Percentiles rank a stretch among this genome's conserved stretches.
Conservation (phyloP, 2,797 vertebrate species). For the Oryzias sinensis region DNA sequence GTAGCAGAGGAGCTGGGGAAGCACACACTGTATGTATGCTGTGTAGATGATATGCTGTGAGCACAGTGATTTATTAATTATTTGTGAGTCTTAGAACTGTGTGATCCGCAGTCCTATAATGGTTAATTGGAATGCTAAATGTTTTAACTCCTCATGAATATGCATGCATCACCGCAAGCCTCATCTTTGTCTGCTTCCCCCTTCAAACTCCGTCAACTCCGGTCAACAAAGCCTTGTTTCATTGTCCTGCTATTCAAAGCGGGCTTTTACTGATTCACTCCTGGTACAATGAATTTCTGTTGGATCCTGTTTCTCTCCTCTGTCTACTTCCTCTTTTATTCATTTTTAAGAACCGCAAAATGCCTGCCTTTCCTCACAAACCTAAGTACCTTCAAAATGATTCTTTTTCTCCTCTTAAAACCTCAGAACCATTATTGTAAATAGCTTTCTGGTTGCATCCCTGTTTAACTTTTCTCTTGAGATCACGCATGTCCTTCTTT, state of each 20-base stretch:
- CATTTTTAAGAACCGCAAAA: slow-evolving; percentile 18
- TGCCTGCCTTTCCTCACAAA: slow-evolving; percentile 7
- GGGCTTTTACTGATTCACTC: slow-evolving; percentile 66
- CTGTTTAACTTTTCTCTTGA: too few relatives aligned
- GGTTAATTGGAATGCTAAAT: slow-evolving; percentile 10
- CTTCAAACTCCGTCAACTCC: slow-evolving; percentile 54
- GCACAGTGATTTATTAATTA: not conserved
- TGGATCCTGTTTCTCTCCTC: slow-evolving; percentile 27
- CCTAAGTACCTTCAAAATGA: not conserved
- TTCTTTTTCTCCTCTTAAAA: not conserved
- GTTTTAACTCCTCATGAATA: slow-evolving; percentile 30
- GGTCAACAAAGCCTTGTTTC: slow-evolving; percentile 62
- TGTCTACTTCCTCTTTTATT: slow-evolving; percentile 35
- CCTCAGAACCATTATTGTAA: too few relatives aligned
- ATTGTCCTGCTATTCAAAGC: slow-evolving; percentile 66
- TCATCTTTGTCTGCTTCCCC: slow-evolving; percentile 42
- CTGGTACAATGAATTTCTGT: slow-evolving; percentile 68
- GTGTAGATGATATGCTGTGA: not conserved
- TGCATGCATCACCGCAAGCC: slow-evolving; percentile 33
- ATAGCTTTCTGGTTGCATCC: too few relatives aligned
- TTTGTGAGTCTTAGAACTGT: not conserved
- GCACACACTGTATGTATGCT: not conserved
- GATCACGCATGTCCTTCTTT: too few relatives aligned
- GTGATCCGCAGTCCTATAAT: not conserved
- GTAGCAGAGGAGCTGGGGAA: not conserved